These are phyloP conservation scores for Clarias laeviceps DNA, from an alignment of 2,797 vertebrate species.

Conservation along the genomic window DNA sequence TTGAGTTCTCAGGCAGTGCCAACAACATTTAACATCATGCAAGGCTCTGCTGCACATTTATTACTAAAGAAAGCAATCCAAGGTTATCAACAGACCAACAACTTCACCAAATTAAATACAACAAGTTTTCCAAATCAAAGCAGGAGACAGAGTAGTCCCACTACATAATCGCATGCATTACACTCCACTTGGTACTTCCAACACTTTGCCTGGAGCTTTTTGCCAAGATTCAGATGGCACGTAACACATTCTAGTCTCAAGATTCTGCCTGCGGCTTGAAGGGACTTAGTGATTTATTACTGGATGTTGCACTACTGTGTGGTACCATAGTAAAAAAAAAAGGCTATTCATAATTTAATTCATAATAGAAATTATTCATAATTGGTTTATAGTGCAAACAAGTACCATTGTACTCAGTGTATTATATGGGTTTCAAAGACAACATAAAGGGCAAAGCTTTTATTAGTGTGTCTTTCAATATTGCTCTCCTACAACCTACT, in stretches of 20 bases:
- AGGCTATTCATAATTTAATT: slow-evolving; percentile 13
- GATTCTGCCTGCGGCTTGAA: slow-evolving; percentile 35
- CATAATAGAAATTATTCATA: slow-evolving; percentile 44
- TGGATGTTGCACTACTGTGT: slow-evolving; percentile 13
- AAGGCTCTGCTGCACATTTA: slow-evolving; percentile 31
- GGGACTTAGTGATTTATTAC: slow-evolving; percentile 45
- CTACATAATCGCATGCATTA: slow-evolving; percentile 16
- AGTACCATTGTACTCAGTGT: neutral
- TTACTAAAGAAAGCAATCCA: slow-evolving; percentile 27
- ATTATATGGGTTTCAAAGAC: slow-evolving; percentile 34
- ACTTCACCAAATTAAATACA: slow-evolving; percentile 9
- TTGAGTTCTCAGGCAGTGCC: slow-evolving; percentile 11
- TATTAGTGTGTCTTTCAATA: slow-evolving; percentile 40
- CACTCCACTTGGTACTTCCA: neutral
- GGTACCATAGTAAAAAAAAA: slow-evolving; percentile 28
- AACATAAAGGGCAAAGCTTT: slow-evolving; percentile 48
- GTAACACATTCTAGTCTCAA: slow-evolving; percentile 10
- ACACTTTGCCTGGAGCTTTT: slow-evolving; percentile 20
- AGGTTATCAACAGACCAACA: neutral
- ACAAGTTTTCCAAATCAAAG: neutral
- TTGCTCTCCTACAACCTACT: slow-evolving; percentile 15
- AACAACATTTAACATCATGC: slow-evolving; percentile 18
- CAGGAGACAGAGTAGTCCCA: neutral
- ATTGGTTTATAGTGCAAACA: slow-evolving; percentile 44
- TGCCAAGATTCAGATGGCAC: slow-evolving; percentile 41